Conservation (phyloP, 2,113 vertebrate genomes). For the Rhombomys opimus region DNA sequence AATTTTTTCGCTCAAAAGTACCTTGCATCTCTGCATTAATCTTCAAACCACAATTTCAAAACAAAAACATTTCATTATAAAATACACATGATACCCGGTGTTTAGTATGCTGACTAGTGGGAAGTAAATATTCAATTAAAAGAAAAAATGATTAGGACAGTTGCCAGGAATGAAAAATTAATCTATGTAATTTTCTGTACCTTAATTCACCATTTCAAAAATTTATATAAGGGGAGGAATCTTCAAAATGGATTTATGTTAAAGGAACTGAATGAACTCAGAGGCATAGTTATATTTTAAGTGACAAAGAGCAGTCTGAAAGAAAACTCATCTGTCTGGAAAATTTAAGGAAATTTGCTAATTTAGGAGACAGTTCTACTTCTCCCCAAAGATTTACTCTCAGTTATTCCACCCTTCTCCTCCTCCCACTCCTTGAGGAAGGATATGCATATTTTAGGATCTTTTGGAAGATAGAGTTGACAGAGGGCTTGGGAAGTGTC, state of each 20-base stretch:
- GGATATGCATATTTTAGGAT: neutral
- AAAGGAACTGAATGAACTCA: neutral
- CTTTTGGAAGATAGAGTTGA: neutral
- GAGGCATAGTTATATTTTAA: neutral
- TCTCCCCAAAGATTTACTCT: neutral
- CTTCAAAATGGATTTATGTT: neutral
- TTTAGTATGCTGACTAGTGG: neutral
- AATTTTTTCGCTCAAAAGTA: neutral
- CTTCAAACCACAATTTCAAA: neutral
- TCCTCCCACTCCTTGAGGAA: neutral
- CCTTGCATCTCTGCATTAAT: neutral
- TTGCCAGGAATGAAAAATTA: neutral
- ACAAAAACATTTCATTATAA: neutral
- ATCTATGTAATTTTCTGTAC: neutral
- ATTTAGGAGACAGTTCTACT: neutral
- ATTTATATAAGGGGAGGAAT: neutral
- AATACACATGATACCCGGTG: neutral
- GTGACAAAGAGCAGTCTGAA: neutral
- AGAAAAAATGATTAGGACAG: neutral
- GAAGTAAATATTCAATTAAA: neutral
- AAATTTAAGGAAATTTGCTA: neutral
- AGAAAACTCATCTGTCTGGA: neutral
- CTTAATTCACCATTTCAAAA: neutral
- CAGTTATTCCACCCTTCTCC: neutral
- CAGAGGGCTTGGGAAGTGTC: neutral